These are phyloP conservation scores for Vombatus ursinus DNA, from an alignment of 2,113 vertebrate genomes.

Conservation along the genomic window DNA sequence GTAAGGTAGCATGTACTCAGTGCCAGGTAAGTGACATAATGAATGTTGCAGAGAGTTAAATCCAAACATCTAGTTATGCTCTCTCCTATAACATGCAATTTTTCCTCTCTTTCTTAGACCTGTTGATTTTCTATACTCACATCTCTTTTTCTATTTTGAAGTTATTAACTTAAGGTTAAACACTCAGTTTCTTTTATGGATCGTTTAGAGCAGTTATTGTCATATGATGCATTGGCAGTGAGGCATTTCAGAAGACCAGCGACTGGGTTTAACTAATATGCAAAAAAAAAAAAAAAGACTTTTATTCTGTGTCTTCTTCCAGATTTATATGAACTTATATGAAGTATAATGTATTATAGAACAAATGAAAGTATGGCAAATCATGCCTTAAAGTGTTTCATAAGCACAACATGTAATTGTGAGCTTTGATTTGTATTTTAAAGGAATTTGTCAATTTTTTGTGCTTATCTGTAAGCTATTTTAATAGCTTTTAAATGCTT, in stretches of 20 bases:
- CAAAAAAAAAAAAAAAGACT: not conserved
- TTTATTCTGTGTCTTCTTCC: not conserved
- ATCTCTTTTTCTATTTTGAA: not conserved
- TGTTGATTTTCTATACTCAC: not conserved
- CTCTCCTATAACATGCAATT: not conserved
- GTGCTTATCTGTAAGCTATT: not conserved
- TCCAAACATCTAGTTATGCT: not conserved
- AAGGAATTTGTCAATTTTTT: not conserved
- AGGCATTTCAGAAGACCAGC: not conserved
- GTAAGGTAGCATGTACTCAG: not conserved
- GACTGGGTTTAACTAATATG: not conserved
- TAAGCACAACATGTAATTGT: not conserved
- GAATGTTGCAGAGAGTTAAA: not conserved
- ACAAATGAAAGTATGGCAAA: not conserved
- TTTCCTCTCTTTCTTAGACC: not conserved
- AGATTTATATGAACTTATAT: not conserved
- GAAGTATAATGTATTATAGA: not conserved
- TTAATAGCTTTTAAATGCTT: not conserved
- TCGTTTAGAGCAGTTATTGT: not conserved
- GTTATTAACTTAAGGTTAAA: not conserved
- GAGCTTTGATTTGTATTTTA: not conserved
- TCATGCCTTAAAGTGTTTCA: not conserved
- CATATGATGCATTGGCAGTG: not conserved
- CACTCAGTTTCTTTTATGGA: not conserved
- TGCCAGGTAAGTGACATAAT: not conserved